Base-by-base conservation (phyloP, 1,140 invertebrate species). In the Plectrocnemia conspersa region DNA sequence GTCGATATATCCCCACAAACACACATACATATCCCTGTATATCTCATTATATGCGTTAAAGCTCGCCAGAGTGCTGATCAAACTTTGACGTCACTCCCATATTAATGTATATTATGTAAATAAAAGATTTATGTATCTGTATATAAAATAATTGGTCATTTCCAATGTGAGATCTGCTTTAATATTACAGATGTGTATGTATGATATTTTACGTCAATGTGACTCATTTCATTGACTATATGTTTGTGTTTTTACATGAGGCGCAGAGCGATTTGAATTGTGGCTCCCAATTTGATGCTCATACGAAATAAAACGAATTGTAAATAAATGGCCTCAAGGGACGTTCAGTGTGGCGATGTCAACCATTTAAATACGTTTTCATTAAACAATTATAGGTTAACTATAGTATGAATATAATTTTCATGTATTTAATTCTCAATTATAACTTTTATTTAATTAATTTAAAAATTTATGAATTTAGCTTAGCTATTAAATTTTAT, bases 1-100 rank as follows among this genome's bases (percentile, higher is more conserved):
- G 35, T 46, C 58, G 47, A 56, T 55, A 53, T 33, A 53, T 42
- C 13, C n/a, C 27, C 7, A 13, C 27, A 7, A 13, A 13, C 27
- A 13, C 7, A n/a, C n/a, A n/a, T n/a, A n/a, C n/a, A n/a, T n/a
- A n/a, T n/a, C n/a, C n/a, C n/a, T n/a, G n/a, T n/a, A n/a, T n/a
- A n/a, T n/a, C n/a, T n/a, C n/a, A n/a, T n/a, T n/a, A n/a, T 22
- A 24, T 10, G 18, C 16, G 45, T 15, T 47, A 10, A 15, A 38
- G 35, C 35, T 48, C 23, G 2, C 33, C 23, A 18, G 46, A 24
- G 18, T 24, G 25, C 33, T 33, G 22, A 50, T 50, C 47, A 50
- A 50, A 50, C 47, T 50, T 50, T 38, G 33, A 32, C 40, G 35
- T 38, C 24, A 50, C 33, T n/a, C n/a, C 33, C 6, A 24, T 33